Conservation (phyloP, 2,888 invertebrate genomes). For the Mantis religiosa region DNA sequence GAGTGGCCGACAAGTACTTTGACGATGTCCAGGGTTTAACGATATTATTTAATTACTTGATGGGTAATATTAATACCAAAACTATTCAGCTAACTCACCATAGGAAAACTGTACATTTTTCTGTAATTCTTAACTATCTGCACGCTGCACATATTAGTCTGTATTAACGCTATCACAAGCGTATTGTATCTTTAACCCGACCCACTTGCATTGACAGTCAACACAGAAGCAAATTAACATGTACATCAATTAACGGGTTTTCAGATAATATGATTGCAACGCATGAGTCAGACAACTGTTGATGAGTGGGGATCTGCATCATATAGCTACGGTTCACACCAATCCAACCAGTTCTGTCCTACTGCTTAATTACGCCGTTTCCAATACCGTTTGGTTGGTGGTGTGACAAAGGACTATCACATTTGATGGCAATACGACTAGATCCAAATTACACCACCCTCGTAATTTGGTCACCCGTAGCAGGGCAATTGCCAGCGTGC, state of each 20-base stretch:
- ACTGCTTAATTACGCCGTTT: background rate
- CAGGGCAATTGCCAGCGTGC: background rate
- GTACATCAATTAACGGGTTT: background rate
- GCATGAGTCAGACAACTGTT: background rate
- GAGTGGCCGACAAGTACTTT: no score
- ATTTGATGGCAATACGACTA: conserved; percentile 3
- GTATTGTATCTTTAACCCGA: background rate
- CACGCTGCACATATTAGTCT: background rate
- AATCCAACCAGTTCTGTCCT: background rate
- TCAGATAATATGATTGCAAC: background rate
- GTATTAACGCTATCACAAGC: background rate
- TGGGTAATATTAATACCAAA: no score
- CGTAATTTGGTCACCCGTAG: background rate
- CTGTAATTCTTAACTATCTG: no score
- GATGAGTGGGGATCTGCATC: background rate
- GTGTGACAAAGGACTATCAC: conserved; percentile 6
- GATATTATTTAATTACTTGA: no score
- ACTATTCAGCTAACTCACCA: no score
- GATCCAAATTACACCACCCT: background rate
- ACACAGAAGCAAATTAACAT: background rate
- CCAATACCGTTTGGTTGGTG: background rate
- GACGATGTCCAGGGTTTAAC: no score
- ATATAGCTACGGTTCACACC: background rate
- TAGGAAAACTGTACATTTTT: no score
- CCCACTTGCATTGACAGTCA: background rate